phyloP scores from a whole-genome alignment of 2,797 vertebrate genomes.

The Rhyacichthys aspro region DNA sequence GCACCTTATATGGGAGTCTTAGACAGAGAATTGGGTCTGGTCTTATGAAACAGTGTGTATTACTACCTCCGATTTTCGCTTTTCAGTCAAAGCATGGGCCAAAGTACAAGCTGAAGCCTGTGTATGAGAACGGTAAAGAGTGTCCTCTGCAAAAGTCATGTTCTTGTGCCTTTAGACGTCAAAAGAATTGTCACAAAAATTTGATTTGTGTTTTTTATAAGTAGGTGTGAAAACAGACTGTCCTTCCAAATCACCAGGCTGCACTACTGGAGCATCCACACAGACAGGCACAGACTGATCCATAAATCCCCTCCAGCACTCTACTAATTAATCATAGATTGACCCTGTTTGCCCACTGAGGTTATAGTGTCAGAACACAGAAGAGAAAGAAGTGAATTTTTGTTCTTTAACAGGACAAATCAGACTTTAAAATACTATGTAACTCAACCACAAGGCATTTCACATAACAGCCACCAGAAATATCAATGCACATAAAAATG shows the following conservation, averaged over 20 bases:
- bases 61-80: constrained; percentile 30
- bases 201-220: background rate
- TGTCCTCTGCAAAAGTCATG: background rate
- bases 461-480: no score
- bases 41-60: constrained; percentile 58
- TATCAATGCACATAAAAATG: no score
- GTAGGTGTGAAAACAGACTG: background rate
- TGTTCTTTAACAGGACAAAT: no score
- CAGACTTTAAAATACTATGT: no score
- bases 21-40: constrained; percentile 55
- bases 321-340: constrained; percentile 48
- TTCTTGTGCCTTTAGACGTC: background rate
- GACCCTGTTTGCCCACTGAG: constrained; percentile 29
- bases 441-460: no score
- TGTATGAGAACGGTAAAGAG: constrained; percentile 13
- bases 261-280: background rate
- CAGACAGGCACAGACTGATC: constrained; percentile 31
- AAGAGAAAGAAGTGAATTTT: background rate
- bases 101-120: constrained; percentile 37
- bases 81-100: background rate
- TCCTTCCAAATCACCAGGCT: background rate
- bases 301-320: constrained; percentile 25
- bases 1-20: no score
- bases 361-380: background rate
- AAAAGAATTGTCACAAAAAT: background rate